A percentile compares a stretch with the other conserved stretches of the same genome.
Evolutionary conservation across 1,140 invertebrate species (phyloP).

Genomic region (Drosophila pandora): DNA sequence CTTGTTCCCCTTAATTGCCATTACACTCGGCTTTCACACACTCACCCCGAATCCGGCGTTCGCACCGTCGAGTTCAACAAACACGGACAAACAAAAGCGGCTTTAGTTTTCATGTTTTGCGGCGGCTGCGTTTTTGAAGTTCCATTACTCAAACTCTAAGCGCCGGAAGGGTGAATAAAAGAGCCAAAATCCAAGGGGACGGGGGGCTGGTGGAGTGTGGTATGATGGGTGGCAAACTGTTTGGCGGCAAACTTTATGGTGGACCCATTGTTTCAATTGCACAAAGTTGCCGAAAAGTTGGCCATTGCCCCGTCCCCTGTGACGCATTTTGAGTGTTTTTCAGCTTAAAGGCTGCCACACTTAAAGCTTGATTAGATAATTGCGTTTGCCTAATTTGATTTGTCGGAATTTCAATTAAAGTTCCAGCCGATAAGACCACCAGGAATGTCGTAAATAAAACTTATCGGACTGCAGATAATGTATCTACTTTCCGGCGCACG

Average conservation of each 20-base stretch:
- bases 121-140: conserved; percentile 77
- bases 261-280: conserved; percentile 73
- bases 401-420: conserved; percentile 57
- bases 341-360: conserved; percentile 24
- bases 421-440: conserved; percentile 30
- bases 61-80: conserved; percentile 8
- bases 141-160: conserved; percentile 73
- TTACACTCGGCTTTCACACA: conserved; percentile 37
- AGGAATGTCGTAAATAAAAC: conserved; percentile 19
- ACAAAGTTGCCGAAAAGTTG: conserved; percentile 58
- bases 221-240: conserved; percentile 37
- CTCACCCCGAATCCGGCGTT: conserved; percentile 11
- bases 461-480: conserved; percentile 1
- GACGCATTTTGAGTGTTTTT: conserved; percentile 36
- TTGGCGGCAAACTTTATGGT: conserved; percentile 58
- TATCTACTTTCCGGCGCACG: neutral
- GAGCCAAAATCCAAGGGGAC: neutral
- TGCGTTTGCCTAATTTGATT: conserved; percentile 57
- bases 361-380: conserved; percentile 70
- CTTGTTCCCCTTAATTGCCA: conserved; percentile 63
- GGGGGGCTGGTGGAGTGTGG: neutral
- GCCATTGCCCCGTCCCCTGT: conserved; percentile 13
- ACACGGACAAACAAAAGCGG: conserved; percentile 66
- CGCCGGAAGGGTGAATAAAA: conserved; percentile 42
- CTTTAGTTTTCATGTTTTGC: conserved; percentile 75